These are phyloP conservation scores for Drosophila phalerata DNA, from an alignment of 2,888 invertebrate species.

Conservation along the genomic window DNA sequence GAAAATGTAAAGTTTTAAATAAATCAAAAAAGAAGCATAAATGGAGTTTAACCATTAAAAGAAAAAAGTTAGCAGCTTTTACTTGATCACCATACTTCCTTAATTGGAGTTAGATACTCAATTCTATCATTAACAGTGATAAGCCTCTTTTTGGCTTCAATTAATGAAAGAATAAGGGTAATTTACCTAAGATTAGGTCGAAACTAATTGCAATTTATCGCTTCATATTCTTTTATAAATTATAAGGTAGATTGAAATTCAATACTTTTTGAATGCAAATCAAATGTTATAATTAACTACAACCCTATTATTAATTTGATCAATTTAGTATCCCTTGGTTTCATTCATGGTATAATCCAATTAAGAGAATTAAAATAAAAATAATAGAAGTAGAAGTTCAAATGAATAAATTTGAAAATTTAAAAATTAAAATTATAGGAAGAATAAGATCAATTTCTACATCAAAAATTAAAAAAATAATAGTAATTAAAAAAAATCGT, in stretches of 20 bases:
- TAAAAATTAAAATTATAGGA: slow-evolving; percentile 86
- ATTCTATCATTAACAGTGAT: slow-evolving; percentile 85
- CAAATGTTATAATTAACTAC: slow-evolving; percentile 77
- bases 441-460: slow-evolving; percentile 89
- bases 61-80: slow-evolving; percentile 89
- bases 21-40: slow-evolving; percentile 73
- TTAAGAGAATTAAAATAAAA: slow-evolving; percentile 87
- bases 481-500: slow-evolving; percentile 89
- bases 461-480: slow-evolving; percentile 90
- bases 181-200: slow-evolving; percentile 86
- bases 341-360: slow-evolving; percentile 87
- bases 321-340: slow-evolving; percentile 88
- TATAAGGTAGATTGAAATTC: slow-evolving; percentile 82
- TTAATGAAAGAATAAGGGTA: slow-evolving; percentile 87
- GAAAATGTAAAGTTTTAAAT: slow-evolving; percentile 90
- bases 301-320: slow-evolving; percentile 76
- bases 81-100: slow-evolving; percentile 87
- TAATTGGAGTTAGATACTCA: slow-evolving; percentile 86
- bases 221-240: slow-evolving; percentile 83
- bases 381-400: slow-evolving; percentile 81
- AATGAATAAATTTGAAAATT: slow-evolving; percentile 76
- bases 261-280: slow-evolving; percentile 85
- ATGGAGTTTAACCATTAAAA: slow-evolving; percentile 81
- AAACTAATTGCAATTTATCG: slow-evolving; percentile 86
- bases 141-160: slow-evolving; percentile 87